Conservation (phyloP, 2,888 invertebrate species). For the Fragum fragum region DNA sequence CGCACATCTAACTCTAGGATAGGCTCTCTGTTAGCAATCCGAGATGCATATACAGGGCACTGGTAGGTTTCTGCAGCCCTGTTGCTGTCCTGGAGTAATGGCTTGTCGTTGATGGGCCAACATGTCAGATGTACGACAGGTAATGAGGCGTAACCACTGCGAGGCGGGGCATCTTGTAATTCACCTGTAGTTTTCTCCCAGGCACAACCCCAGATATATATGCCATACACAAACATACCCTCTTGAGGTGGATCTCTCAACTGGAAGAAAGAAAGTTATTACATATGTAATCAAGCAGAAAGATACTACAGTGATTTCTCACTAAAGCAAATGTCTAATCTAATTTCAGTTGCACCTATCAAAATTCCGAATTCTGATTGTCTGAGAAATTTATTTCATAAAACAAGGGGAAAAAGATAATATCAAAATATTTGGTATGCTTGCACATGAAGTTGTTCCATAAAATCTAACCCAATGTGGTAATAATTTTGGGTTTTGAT, state of each 20-base stretch:
- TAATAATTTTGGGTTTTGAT: too few relatives aligned
- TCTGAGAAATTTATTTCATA: too few relatives aligned
- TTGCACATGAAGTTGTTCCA: too few relatives aligned
- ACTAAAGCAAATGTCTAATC: too few relatives aligned
- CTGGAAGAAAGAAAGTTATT: too few relatives aligned
- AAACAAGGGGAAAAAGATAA: too few relatives aligned
- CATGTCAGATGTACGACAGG: conserved; percentile 86
- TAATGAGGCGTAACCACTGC: conserved; percentile 80
- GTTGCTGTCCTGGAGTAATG: conserved; percentile 80
- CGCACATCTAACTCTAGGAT: conserved; percentile 85
- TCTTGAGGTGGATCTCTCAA: conserved; percentile 87
- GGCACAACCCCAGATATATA: conserved; percentile 86
- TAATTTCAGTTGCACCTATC: too few relatives aligned
- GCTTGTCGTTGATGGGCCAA: conserved; percentile 83
- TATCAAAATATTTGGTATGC: too few relatives aligned
- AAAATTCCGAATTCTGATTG: too few relatives aligned
- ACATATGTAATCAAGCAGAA: too few relatives aligned
- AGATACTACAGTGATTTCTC: too few relatives aligned
- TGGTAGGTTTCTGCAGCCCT: conserved; percentile 82
- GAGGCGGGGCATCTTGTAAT: conserved; percentile 84
- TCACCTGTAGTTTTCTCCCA: conserved; percentile 86
- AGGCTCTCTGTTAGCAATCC: conserved; percentile 78
- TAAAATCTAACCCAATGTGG: too few relatives aligned
- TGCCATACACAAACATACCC: conserved; percentile 86
- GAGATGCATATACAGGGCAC: conserved; percentile 85